A percentile compares a stretch with the other conserved stretches of the same genome.
Evolutionary conservation across 2,113 vertebrate species (phyloP).

Genomic region (Hemibagrus wyckioides): DNA sequence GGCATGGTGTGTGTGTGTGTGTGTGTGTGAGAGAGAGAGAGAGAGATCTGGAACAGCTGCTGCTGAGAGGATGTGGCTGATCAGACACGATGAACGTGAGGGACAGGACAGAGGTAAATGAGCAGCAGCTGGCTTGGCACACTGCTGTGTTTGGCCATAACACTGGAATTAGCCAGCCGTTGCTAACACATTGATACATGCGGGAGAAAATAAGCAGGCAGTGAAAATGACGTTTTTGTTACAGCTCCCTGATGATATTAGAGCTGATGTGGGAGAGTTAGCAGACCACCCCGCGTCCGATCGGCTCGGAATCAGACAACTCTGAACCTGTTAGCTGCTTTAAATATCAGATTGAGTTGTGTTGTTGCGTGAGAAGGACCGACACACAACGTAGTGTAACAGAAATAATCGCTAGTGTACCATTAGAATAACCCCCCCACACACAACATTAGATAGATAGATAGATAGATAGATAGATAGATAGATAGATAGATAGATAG

Average conservation of each 20-base stretch:
- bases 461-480: background rate
- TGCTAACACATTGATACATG: constrained; percentile 25
- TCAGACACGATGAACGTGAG: constrained; percentile 38
- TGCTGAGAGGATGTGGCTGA: constrained; percentile 19
- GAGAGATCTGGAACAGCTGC: constrained; percentile 33
- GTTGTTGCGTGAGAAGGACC: no score
- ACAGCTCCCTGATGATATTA: constrained; percentile 18
- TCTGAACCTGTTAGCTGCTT: background rate
- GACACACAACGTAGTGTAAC: background rate
- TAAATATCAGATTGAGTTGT: background rate
- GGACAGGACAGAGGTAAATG: constrained; percentile 36
- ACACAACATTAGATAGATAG: background rate
- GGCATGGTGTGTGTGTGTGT: constrained; percentile 3
- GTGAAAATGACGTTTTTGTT: constrained; percentile 30
- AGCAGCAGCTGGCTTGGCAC: constrained; percentile 43
- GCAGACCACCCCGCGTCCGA: background rate
- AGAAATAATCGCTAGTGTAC: background rate
- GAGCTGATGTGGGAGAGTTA: constrained; percentile 5
- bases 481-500: no score
- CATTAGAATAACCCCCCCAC: background rate
- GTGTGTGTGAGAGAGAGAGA: background rate
- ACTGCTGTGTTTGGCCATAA: constrained; percentile 40
- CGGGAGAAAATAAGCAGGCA: constrained; percentile 10
- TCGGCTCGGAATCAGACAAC: background rate
- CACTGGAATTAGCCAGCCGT: constrained; percentile 30